Conservation (phyloP, 30 jellyfish, hydroid and myxozoan species). For the Hydractinia symbiolongicarpus region DNA sequence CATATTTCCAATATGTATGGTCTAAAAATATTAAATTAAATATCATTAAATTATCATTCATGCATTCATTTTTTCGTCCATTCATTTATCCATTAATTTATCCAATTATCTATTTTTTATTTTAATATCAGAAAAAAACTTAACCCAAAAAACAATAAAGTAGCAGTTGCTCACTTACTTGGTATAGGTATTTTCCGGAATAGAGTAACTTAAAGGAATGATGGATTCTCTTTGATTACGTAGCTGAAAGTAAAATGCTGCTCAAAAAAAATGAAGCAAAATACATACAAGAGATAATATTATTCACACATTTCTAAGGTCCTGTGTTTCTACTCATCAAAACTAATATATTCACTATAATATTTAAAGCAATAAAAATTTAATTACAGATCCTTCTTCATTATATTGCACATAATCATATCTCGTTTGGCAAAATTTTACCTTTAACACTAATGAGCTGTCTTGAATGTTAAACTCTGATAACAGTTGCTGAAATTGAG, state of each 20-base stretch:
- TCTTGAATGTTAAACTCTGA: not conserved
- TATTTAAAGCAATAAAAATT: no score
- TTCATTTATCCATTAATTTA: no score
- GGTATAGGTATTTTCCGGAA: not conserved
- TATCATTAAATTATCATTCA: no score
- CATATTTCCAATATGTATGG: conserved; percentile 64
- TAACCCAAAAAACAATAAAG: no score
- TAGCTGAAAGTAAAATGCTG: not conserved
- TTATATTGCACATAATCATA: not conserved
- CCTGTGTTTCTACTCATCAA: no score
- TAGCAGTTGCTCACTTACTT: not conserved
- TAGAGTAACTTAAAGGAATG: not conserved
- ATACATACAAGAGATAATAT: no score
- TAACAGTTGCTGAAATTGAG: not conserved
- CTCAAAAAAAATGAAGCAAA: no score
- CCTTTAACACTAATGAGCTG: not conserved
- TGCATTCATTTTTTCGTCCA: no score
- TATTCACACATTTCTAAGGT: no score
- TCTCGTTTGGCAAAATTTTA: not conserved
- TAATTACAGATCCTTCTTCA: no score
- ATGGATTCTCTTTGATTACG: conserved; percentile 13
- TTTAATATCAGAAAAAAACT: not conserved
- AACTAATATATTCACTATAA: no score
- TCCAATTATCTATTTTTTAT: not conserved
- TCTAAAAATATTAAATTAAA: conserved; percentile 29